Base-by-base conservation (phyloP, 1,140 invertebrate genomes). In the Zelostemma sp. region DNA sequence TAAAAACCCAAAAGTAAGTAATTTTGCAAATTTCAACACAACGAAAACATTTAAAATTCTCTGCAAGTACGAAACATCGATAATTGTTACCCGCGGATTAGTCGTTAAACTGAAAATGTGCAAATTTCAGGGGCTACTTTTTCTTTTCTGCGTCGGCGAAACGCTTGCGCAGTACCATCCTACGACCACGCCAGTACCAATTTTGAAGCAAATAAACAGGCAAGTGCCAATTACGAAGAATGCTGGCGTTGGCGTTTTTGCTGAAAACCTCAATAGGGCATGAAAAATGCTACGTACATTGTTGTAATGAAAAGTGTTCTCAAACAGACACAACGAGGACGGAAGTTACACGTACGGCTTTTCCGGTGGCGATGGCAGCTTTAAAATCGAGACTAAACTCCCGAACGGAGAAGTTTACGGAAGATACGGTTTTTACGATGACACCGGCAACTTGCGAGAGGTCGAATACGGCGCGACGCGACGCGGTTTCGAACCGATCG, bases 321-420 rank as follows among this genome's bases (percentile, higher is more conserved):
- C n/a, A n/a, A n/a, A 89, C 82, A 87, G 88, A 59, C 91, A 93
- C 78, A 95, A 95, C 77, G 93, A 94, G 48, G 93, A 95, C 67
- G 93, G 93, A 0, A 93, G 92, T 14, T 95, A 95, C 83, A 93
- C 91, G 68, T 95, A 93, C 75, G 95, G 95, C 0, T 97, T 95
- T 78, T 94, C 96, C 81, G 93, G 89, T 0, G 95, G 93, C 0
- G 94, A 96, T 76, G 95, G 95, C n/a, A 92, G 93, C 18, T 96
- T 94, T 86, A 96, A 96, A 82, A 95, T 96, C 58, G 95, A 97
- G 80, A 95, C 93, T 0, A 95, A 94, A 78, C 93, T 93, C 68
- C 88, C 92, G 0, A 91, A 89, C 16, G 93, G 93, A 0, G 93
- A 94, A 73, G 91, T 95, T 1, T 92, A 91, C 33, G 94, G 94